phyloP scores from a whole-genome alignment of 1,140 invertebrate species.

The Chlorops oryzae region DNA sequence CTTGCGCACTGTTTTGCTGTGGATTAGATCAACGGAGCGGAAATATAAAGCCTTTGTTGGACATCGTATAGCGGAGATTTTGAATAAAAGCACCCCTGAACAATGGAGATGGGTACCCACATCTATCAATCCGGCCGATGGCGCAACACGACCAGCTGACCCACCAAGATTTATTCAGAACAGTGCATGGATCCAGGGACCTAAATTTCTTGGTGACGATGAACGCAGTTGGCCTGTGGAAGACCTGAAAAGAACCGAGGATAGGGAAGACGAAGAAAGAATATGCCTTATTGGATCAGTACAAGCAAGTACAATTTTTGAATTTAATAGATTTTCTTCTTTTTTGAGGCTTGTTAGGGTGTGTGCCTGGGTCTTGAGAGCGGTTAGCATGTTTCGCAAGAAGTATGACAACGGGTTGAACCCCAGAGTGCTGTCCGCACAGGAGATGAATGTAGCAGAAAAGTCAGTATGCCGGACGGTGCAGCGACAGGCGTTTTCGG shows the following conservation, averaged over 20 bases:
- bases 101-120: slow-evolving; percentile 29
- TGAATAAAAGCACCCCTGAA: slow-evolving; percentile 12
- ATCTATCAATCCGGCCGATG: slow-evolving; percentile 28
- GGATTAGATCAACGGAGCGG: slow-evolving; percentile 24
- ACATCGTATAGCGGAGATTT: slow-evolving; percentile 44
- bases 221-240: slow-evolving; percentile 14
- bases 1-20: slow-evolving; percentile 31
- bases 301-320: not conserved
- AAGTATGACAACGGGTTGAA: too few relatives aligned
- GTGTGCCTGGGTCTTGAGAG: not conserved
- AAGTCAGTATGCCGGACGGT: too few relatives aligned
- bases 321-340: not conserved
- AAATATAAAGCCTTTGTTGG: slow-evolving; percentile 43
- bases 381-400: not conserved
- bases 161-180: not conserved
- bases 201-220: slow-evolving; percentile 16
- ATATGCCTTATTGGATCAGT: not conserved
- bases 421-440: too few relatives aligned
- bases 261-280: not conserved
- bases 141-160: slow-evolving; percentile 12
- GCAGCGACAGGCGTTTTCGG: too few relatives aligned
- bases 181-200: slow-evolving; percentile 18
- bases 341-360: not conserved
- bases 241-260: not conserved
- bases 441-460: too few relatives aligned